Conservation (phyloP, 2,888 invertebrate species). For the Hyles lineata region DNA sequence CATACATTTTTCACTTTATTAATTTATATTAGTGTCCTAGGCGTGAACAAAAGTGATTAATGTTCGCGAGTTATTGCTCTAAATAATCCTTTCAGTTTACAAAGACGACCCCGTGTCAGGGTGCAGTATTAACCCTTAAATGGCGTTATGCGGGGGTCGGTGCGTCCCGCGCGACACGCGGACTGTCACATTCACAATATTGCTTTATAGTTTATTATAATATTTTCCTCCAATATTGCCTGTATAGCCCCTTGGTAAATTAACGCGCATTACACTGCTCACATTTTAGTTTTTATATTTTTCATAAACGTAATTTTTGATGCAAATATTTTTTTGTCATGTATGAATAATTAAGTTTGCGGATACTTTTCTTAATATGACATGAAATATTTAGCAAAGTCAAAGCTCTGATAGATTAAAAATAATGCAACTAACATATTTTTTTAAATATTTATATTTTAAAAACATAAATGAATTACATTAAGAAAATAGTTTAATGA, state of each 20-base stretch:
- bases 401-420: not conserved
- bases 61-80: slow-evolving; percentile 74
- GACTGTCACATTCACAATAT: slow-evolving; percentile 82
- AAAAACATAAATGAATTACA: no score
- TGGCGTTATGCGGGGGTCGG: slow-evolving; percentile 61
- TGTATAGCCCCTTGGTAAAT: slow-evolving; percentile 59
- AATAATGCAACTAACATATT: not conserved
- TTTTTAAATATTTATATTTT: no score
- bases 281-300: slow-evolving; percentile 37
- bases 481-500: not conserved
- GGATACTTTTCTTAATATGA: no score
- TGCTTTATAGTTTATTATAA: slow-evolving; percentile 81
- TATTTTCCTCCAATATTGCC: slow-evolving; percentile 78
- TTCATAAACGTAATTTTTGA: no score
- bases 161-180: slow-evolving; percentile 80
- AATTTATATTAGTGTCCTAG: slow-evolving; percentile 66
- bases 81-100: slow-evolving; percentile 77
- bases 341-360: no score
- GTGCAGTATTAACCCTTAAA: slow-evolving; percentile 72
- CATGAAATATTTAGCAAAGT: not conserved
- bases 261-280: slow-evolving; percentile 47
- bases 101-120: slow-evolving; percentile 73
- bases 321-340: no score
- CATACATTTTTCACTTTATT: slow-evolving; percentile 56
- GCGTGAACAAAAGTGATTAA: slow-evolving; percentile 75